Evolutionary conservation across 2,888 invertebrate species (phyloP).

Genomic region (Papilio elwesi): DNA sequence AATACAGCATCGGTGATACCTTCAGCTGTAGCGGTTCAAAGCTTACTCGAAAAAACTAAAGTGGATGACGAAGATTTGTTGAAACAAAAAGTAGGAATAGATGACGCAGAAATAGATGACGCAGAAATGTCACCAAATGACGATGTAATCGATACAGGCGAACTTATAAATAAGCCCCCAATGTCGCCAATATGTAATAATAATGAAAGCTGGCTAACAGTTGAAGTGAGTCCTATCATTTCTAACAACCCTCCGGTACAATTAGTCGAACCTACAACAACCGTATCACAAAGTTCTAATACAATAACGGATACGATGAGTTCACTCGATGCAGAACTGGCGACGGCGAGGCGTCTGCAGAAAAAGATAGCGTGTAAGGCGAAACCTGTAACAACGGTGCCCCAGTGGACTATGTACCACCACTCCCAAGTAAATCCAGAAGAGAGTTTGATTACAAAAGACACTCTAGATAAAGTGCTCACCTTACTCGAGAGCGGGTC

Average conservation of each 20-base stretch:
- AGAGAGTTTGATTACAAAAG: conserved; percentile 54
- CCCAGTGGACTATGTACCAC: conserved; percentile 18
- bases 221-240: conserved; percentile 68
- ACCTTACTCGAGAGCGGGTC: conserved; percentile 49
- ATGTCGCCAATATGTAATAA: conserved; percentile 63
- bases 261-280: conserved; percentile 28
- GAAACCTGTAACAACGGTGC: not conserved
- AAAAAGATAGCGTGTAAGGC: not conserved
- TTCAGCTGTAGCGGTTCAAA: conserved; percentile 60
- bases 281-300: not conserved
- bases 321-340: not conserved
- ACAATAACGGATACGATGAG: conserved; percentile 12
- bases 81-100: conserved; percentile 20
- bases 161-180: conserved; percentile 65
- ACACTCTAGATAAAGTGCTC: conserved; percentile 71
- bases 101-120: conserved; percentile 38
- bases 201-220: conserved; percentile 68
- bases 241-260: conserved; percentile 44
- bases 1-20: conserved; percentile 51
- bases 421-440: conserved; percentile 30
- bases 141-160: conserved; percentile 57
- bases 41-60: conserved; percentile 56
- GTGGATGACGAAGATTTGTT: conserved; percentile 41
- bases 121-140: conserved; percentile 39
- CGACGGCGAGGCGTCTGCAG: not conserved